A percentile compares a stretch with the other conserved stretches of the same genome.
Evolutionary conservation across 1,140 invertebrate genomes (phyloP).

Genomic region (Psix sp.): DNA sequence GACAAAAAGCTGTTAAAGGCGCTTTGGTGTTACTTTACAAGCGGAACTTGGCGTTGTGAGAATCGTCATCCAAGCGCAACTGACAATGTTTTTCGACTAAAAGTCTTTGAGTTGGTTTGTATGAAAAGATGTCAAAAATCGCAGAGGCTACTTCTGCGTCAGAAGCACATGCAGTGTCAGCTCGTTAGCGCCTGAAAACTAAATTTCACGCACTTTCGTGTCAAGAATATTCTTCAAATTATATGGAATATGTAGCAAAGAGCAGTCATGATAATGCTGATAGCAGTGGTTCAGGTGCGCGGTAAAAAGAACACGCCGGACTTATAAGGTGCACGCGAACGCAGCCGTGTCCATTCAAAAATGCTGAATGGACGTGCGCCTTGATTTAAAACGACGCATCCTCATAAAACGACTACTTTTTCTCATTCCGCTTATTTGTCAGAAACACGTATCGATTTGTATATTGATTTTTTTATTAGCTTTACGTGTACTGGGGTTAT

Average conservation of each 20-base stretch:
- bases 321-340: constrained; percentile 14
- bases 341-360: constrained; percentile 6
- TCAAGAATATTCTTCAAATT: too few species aligned
- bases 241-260: too few species aligned
- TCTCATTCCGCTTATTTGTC: constrained; percentile 7
- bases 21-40: constrained; percentile 27
- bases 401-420: constrained; percentile 6
- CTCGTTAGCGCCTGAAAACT: constrained; percentile 58
- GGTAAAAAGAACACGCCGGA: constrained; percentile 16
- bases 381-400: constrained; percentile 23
- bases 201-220: constrained; percentile 50
- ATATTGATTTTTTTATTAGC: constrained; percentile 14
- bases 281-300: constrained; percentile 11
- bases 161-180: constrained; percentile 48
- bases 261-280: constrained; percentile 35
- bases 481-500: constrained; percentile 8
- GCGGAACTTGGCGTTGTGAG: constrained; percentile 19
- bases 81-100: constrained; percentile 45
- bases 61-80: not conserved
- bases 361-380: constrained; percentile 6
- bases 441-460: constrained; percentile 13
- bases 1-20: constrained; percentile 28
- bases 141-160: constrained; percentile 43
- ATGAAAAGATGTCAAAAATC: constrained; percentile 47
- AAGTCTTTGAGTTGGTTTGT: constrained; percentile 44